Evolutionary conservation across 2,113 vertebrate genomes (phyloP).

Genomic region (Hydrolagus affinis): DNA sequence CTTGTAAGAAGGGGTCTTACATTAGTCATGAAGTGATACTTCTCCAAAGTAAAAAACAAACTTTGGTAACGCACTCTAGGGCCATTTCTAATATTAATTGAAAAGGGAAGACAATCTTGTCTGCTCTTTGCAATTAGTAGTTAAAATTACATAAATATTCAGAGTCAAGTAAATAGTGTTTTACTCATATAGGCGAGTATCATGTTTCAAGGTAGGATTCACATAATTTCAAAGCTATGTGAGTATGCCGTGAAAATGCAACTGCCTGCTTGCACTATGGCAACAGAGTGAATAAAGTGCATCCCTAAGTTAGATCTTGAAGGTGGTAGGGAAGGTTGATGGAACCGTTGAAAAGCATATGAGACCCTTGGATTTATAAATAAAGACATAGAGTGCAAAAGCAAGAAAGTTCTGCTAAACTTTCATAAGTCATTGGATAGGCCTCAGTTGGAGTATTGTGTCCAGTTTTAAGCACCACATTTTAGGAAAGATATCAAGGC

Average conservation of each 20-base stretch:
- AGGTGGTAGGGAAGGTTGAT: too few relatives aligned
- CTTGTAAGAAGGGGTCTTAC: background rate
- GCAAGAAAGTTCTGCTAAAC: too few relatives aligned
- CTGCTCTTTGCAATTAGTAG: background rate
- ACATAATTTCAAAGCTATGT: background rate
- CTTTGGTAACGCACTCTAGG: background rate
- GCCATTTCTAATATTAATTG: background rate
- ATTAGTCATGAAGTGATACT: background rate
- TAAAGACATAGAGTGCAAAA: too few relatives aligned
- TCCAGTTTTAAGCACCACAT: too few relatives aligned
- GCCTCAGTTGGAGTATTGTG: too few relatives aligned
- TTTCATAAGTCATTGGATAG: too few relatives aligned
- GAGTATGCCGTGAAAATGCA: background rate
- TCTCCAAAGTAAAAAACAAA: background rate
- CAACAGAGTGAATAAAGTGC: slow-evolving; percentile 1
- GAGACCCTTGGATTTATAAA: too few relatives aligned
- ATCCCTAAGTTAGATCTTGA: background rate
- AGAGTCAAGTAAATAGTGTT: background rate
- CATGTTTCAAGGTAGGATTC: background rate
- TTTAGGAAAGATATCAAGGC: too few relatives aligned
- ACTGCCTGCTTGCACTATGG: background rate
- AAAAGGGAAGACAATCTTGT: background rate
- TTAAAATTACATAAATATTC: background rate
- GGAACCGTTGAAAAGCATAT: too few relatives aligned
- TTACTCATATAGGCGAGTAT: background rate